Base-by-base conservation (phyloP, 2,888 invertebrate genomes). In the Caenorhabditis sinica region DNA sequence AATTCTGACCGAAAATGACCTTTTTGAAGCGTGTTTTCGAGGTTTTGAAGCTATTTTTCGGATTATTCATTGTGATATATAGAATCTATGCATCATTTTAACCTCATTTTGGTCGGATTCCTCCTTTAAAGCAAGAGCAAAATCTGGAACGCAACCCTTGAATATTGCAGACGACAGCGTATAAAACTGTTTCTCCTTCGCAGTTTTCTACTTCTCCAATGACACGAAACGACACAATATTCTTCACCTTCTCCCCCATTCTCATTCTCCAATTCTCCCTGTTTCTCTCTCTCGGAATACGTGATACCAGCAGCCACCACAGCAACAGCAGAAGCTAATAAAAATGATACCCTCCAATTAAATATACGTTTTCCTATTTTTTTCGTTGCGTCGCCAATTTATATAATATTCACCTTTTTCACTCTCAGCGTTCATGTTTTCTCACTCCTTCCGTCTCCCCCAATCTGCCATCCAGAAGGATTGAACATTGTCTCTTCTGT, bases 111-210 rank as follows among this genome's bases (percentile, higher is more conserved):
- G 49, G 5, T 8, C 11, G 11, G 36, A 36, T 36, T 8, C 6
- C 11, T 36, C 11, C 6, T 49, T 17, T 8, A n/a, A 49, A n/a
- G 3, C 20, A 49, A 13, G 8, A 25, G 15, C 25, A 13, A 9
- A 13, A 56, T 25, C 13, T 15, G 15, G 9, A 28, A 56, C 56
- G 15, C 28, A 5, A 13, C 2, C 28, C 9, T 20, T n/a, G 56
- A n/a, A 23, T 43, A 63, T 86, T 81, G 28, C 83, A 83, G 86
- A 83, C 68, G 86, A 83, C 71, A 86, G 73, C 49, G 83, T 86
- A 23, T 86, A 45, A 82, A 58, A 20, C 30, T 36, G 2, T 53
- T 17, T 45, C 6, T 40, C 13, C 40, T 40, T 40, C 40, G 40
- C 40, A 40, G 40, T 40, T 40, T 40, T 40, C n/a, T n/a, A n/a